Evolutionary conservation across 1,140 invertebrate genomes (phyloP).

Genomic region (Drosophila teissieri): DNA sequence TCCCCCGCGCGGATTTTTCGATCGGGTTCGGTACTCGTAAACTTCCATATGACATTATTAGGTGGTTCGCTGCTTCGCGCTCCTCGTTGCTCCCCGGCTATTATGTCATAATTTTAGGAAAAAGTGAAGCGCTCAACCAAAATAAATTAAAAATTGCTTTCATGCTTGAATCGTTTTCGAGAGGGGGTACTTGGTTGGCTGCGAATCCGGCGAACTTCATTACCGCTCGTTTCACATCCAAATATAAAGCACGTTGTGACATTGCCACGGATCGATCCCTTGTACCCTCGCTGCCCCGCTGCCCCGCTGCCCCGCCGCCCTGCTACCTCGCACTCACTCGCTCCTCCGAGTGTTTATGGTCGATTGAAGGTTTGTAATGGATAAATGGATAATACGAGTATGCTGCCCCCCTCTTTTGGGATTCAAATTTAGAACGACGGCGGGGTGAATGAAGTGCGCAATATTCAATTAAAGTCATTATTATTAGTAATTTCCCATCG

Average conservation of each 20-base stretch:
- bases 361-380: conserved; percentile 79
- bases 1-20: conserved; percentile 13
- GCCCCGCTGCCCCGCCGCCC: no score
- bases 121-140: conserved; percentile 79
- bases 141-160: conserved; percentile 84
- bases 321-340: no score
- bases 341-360: conserved; percentile 77
- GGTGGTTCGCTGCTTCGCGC: conserved; percentile 64
- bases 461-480: conserved; percentile 83
- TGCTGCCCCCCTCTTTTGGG: conserved; percentile 29
- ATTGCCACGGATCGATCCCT: conserved; percentile 54
- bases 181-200: conserved; percentile 50
- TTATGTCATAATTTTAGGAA: conserved; percentile 84
- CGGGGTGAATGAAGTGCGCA: conserved; percentile 79
- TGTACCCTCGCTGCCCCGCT: no score
- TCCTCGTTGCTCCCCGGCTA: conserved; percentile 45
- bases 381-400: conserved; percentile 70
- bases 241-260: conserved; percentile 64
- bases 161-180: conserved; percentile 80
- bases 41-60: conserved; percentile 81
- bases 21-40: conserved; percentile 57
- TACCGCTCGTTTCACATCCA: conserved; percentile 55
- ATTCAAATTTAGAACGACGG: conserved; percentile 59
- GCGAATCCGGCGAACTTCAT: conserved; percentile 41
- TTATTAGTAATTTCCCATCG: conserved; percentile 80